phyloP scores from a whole-genome alignment of 1,140 invertebrate species.

The Prorops nasuta region DNA sequence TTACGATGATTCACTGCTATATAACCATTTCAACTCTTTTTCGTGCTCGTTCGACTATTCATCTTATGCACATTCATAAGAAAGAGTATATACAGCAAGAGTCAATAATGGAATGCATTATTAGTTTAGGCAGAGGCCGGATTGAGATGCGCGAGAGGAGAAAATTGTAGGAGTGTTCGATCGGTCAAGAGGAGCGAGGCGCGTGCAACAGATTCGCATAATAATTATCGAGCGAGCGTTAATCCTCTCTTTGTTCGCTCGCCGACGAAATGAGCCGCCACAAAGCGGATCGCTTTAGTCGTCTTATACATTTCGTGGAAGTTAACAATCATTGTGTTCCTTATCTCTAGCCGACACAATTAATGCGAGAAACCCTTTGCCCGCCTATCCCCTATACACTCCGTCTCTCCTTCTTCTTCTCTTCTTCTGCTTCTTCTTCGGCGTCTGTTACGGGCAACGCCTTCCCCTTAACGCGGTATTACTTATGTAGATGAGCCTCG shows the following conservation, averaged over 20 bases:
- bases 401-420: not conserved
- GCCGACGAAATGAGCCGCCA: constrained; percentile 30
- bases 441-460: constrained; percentile 36
- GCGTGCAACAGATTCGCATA: constrained; percentile 25
- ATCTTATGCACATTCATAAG: too few relatives aligned
- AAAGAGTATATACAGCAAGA: too few relatives aligned
- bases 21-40: too few relatives aligned
- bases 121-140: too few relatives aligned
- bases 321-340: constrained; percentile 50
- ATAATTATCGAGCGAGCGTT: constrained; percentile 39
- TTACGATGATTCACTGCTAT: too few relatives aligned
- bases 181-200: constrained; percentile 3
- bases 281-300: constrained; percentile 36
- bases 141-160: too few relatives aligned
- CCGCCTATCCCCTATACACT: constrained; percentile 8
- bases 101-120: too few relatives aligned
- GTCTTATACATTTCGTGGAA: constrained; percentile 41
- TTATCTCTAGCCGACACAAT: constrained; percentile 47
- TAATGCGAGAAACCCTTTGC: constrained; percentile 51
- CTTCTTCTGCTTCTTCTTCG: constrained; percentile 18
- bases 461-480: constrained; percentile 54
- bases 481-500: constrained; percentile 56
- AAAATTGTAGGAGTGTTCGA: too few relatives aligned
- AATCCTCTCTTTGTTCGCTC: constrained; percentile 43
- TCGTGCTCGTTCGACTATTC: too few relatives aligned